phyloP scores from a whole-genome alignment of 2,797 vertebrate genomes.

The Xenopus petersii region DNA sequence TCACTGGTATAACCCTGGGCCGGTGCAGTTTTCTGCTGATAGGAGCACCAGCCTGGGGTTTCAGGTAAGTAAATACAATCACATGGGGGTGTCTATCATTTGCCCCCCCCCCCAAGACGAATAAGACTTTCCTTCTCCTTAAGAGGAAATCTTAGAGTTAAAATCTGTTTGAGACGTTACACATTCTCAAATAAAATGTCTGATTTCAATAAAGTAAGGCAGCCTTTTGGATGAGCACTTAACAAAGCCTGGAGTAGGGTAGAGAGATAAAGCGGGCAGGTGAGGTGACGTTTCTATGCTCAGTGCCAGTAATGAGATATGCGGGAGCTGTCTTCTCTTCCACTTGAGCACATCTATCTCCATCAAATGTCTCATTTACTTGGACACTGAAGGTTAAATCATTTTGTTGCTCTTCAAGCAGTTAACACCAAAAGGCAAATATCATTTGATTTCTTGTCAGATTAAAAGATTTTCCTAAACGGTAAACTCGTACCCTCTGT shows the following conservation, averaged over 20 bases:
- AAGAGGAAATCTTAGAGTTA: too few relatives aligned
- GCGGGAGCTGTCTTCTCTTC: slow-evolving; percentile 32
- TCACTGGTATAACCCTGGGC: too few relatives aligned
- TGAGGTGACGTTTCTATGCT: slow-evolving; percentile 23
- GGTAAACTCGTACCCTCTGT: slow-evolving; percentile 16
- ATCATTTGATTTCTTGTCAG: slow-evolving; percentile 45
- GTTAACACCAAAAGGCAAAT: slow-evolving; percentile 45
- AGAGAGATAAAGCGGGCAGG: slow-evolving; percentile 22
- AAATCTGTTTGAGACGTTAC: too few relatives aligned
- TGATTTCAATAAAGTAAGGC: slow-evolving; percentile 6
- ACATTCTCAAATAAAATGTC: background rate
- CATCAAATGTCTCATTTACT: slow-evolving; percentile 39
- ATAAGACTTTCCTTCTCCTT: too few relatives aligned
- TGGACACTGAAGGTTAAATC: slow-evolving; percentile 47
- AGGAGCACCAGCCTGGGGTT: too few relatives aligned
- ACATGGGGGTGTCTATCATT: too few relatives aligned
- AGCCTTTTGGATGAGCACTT: slow-evolving; percentile 24
- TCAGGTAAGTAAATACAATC: too few relatives aligned
- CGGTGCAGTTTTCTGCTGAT: too few relatives aligned
- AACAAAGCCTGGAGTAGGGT: slow-evolving; percentile 26
- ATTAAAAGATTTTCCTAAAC: slow-evolving; percentile 42
- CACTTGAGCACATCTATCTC: slow-evolving; percentile 33
- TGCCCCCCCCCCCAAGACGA: too few relatives aligned
- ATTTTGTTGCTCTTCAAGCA: slow-evolving; percentile 43
- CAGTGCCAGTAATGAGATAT: slow-evolving; percentile 40